phyloP scores from a whole-genome alignment of 2,797 vertebrate species.

The Manis crassicaudata region DNA sequence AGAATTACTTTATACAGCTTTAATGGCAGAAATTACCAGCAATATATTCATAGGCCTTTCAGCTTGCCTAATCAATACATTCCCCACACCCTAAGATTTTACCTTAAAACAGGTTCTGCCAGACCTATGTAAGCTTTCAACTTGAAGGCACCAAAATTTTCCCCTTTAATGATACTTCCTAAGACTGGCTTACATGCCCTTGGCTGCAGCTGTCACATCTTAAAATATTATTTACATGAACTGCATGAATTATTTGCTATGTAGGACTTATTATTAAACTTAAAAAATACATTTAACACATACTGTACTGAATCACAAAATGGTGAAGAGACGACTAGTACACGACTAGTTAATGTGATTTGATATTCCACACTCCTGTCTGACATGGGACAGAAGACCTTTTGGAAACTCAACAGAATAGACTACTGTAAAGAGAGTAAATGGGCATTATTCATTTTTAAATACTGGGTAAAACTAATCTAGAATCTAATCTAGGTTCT shows the following conservation, averaged over 20 bases:
- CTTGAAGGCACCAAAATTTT: not conserved
- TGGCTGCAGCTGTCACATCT: not conserved
- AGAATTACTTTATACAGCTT: not conserved
- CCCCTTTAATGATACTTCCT: not conserved
- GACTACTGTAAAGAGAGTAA: not conserved
- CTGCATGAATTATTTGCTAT: not conserved
- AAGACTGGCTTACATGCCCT: not conserved
- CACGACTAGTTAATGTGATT: not conserved
- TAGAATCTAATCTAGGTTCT: constrained; percentile 2
- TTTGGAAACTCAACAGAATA: not conserved
- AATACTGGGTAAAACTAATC: not conserved
- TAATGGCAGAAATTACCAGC: constrained; percentile 44
- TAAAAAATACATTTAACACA: constrained; percentile 30
- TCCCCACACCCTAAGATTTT: constrained; percentile 3
- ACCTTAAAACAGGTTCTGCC: not conserved
- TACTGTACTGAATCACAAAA: not conserved
- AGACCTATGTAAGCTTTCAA: not conserved
- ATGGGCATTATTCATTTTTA: not conserved
- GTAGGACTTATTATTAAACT: not conserved
- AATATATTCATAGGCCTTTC: constrained; percentile 14
- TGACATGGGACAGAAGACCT: not conserved
- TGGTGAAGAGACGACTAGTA: not conserved
- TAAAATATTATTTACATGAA: not conserved
- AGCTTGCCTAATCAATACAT: not conserved
- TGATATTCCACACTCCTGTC: not conserved